These are phyloP conservation scores for Myripristis jacobus DNA, from an alignment of 2,797 vertebrate species.

Conservation along the genomic window DNA sequence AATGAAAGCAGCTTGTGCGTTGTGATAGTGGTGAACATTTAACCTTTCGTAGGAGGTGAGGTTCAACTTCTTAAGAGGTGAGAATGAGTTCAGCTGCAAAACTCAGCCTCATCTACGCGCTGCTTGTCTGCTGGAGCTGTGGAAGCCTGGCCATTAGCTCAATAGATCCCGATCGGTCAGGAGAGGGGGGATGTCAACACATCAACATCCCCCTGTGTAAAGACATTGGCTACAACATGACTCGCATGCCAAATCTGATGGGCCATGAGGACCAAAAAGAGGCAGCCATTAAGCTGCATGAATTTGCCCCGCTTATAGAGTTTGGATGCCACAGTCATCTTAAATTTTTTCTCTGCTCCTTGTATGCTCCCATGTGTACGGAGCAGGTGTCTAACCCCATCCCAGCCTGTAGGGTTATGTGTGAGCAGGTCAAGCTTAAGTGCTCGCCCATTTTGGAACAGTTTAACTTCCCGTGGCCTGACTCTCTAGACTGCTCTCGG, in stretches of 20 bases:
- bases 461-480: constrained; percentile 96
- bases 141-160: constrained; percentile 89
- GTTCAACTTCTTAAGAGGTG: constrained; percentile 15
- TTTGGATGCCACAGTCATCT: constrained; percentile 96
- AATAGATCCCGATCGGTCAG: constrained; percentile 91
- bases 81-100: constrained; percentile 72
- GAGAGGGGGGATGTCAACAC: constrained; percentile 93
- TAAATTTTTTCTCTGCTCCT: constrained; percentile 96
- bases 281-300: constrained; percentile 95
- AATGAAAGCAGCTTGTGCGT: constrained; percentile 44
- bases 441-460: constrained; percentile 96
- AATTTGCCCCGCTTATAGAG: constrained; percentile 96
- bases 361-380: constrained; percentile 99
- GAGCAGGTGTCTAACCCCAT: constrained; percentile 98
- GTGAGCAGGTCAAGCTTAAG: constrained; percentile 93
- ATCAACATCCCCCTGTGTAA: constrained; percentile 96
- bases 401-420: constrained; percentile 96
- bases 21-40: constrained; percentile 37
- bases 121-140: constrained; percentile 69
- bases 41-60: constrained; percentile 5
- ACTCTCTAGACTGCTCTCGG: constrained; percentile 93
- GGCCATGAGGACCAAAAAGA: constrained; percentile 95
- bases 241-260: constrained; percentile 98
- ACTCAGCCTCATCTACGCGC: constrained; percentile 59
- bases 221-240: constrained; percentile 98